phyloP scores from a whole-genome alignment of 2,888 invertebrate genomes.

The Brachylomia viminalis region DNA sequence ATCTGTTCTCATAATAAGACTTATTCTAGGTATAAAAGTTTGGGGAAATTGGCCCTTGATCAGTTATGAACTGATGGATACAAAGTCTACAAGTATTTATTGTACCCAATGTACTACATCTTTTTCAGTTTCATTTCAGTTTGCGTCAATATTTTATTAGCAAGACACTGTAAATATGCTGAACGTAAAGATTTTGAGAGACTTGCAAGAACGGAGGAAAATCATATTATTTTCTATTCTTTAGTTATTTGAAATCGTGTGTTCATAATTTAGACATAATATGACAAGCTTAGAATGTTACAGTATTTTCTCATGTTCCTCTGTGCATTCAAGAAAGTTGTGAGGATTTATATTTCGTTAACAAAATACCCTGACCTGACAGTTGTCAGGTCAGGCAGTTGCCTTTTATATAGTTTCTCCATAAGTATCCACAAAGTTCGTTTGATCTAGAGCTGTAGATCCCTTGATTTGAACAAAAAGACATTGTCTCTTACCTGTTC shows the following conservation, averaged over 20 bases:
- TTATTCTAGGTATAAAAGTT: too few species aligned
- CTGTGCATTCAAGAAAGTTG: neutral
- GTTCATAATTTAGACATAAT: conserved; percentile 7
- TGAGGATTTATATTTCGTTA: neutral
- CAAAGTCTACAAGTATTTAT: conserved; percentile 33
- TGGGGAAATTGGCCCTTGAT: too few species aligned
- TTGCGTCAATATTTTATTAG: conserved; percentile 40
- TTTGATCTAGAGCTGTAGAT: neutral
- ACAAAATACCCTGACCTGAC: neutral
- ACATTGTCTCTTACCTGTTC: neutral
- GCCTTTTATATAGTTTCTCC: neutral
- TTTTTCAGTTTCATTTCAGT: conserved; percentile 37
- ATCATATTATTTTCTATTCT: neutral
- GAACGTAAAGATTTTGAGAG: conserved; percentile 28
- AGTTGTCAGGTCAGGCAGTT: too few species aligned
- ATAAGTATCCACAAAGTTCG: neutral
- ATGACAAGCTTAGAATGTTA: neutral
- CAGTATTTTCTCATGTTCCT: neutral
- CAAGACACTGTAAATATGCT: conserved; percentile 9
- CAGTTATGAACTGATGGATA: conserved; percentile 43
- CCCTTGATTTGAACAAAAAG: neutral
- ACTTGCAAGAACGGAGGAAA: conserved; percentile 22
- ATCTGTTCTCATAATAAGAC: too few species aligned
- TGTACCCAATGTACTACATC: neutral
- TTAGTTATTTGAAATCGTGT: neutral